A percentile compares a stretch with the other conserved stretches of the same genome.
Evolutionary conservation across 2,797 vertebrate genomes (phyloP).

Genomic region (Lophius americanus): DNA sequence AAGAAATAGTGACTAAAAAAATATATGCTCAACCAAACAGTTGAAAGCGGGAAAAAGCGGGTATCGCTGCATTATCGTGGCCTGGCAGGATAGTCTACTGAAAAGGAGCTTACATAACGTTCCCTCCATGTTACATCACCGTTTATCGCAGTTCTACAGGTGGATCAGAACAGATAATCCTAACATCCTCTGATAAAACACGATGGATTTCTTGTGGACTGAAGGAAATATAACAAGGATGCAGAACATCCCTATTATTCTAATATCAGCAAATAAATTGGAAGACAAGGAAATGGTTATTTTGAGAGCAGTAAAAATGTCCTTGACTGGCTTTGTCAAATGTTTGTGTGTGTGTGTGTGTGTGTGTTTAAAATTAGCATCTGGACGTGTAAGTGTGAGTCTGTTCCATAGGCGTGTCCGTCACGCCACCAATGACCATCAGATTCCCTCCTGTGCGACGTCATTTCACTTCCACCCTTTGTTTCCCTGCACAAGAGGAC

Average conservation of each 20-base stretch:
- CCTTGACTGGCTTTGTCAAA: constrained; percentile 56
- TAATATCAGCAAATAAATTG: constrained; percentile 58
- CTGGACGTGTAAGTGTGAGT: constrained; percentile 52
- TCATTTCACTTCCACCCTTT: constrained; percentile 90
- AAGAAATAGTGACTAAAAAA: too few species aligned
- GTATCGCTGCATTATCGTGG: constrained; percentile 3
- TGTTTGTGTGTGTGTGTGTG: constrained; percentile 40
- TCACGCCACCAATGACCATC: constrained; percentile 78
- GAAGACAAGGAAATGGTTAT: constrained; percentile 64
- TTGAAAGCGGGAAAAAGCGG: too few species aligned
- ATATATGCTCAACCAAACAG: too few species aligned
- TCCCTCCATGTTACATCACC: constrained; percentile 20
- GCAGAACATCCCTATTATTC: constrained; percentile 61
- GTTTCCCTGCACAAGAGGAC: constrained; percentile 82
- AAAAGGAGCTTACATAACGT: constrained; percentile 14
- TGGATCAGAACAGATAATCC: constrained; percentile 29
- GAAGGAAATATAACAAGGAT: constrained; percentile 37
- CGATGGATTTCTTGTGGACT: constrained; percentile 22
- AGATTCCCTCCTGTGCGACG: constrained; percentile 78
- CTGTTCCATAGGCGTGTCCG: constrained; percentile 82
- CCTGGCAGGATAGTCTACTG: background rate
- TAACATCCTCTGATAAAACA: constrained; percentile 43
- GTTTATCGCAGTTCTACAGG: constrained; percentile 28
- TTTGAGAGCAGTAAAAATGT: constrained; percentile 46
- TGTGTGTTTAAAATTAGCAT: constrained; percentile 37